Percentiles rank a stretch among this genome's conserved stretches.
phyloP scores from a whole-genome alignment of 2,797 vertebrate genomes.

The Scleropages formosus region DNA sequence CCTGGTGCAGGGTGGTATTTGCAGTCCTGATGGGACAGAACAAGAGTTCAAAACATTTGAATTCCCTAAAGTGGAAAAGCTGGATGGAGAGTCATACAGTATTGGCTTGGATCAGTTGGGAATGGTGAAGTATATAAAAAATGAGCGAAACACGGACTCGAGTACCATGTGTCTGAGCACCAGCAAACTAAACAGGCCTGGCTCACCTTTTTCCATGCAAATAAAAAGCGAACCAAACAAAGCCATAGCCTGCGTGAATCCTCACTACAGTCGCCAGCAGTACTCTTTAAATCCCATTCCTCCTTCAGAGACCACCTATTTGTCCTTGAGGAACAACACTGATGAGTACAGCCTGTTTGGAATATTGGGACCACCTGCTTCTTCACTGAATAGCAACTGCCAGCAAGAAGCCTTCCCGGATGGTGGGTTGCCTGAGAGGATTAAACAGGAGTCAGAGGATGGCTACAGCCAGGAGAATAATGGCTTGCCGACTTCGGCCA shows the following conservation, averaged over 20 bases:
- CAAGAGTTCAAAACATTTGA: constrained; percentile 78
- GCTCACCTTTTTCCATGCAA: constrained; percentile 81
- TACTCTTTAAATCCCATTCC: constrained; percentile 82
- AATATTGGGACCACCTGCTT: constrained; percentile 94
- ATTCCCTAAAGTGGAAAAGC: constrained; percentile 91
- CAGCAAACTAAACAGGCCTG: constrained; percentile 71
- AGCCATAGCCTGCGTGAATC: constrained; percentile 84
- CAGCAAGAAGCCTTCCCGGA: constrained; percentile 85
- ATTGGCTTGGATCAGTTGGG: constrained; percentile 80
- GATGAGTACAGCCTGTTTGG: constrained; percentile 97
- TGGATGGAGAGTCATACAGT: constrained; percentile 80
- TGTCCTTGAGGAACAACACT: constrained; percentile 96
- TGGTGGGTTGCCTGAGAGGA: constrained; percentile 81
- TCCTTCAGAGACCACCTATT: constrained; percentile 89
- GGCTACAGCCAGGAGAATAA: constrained; percentile 92
- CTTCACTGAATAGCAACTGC: constrained; percentile 85
- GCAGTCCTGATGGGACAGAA: constrained; percentile 73
- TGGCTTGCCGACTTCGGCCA: constrained; percentile 86
- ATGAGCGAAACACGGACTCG: constrained; percentile 86
- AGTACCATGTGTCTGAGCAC: constrained; percentile 84
- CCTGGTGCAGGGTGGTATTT: constrained; percentile 76
- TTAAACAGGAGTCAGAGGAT: constrained; percentile 94
- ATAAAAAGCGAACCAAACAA: constrained; percentile 91
- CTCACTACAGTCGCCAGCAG: constrained; percentile 77
- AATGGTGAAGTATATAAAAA: constrained; percentile 93